phyloP scores from a whole-genome alignment of 2,113 vertebrate genomes.

The Corvus cornix region DNA sequence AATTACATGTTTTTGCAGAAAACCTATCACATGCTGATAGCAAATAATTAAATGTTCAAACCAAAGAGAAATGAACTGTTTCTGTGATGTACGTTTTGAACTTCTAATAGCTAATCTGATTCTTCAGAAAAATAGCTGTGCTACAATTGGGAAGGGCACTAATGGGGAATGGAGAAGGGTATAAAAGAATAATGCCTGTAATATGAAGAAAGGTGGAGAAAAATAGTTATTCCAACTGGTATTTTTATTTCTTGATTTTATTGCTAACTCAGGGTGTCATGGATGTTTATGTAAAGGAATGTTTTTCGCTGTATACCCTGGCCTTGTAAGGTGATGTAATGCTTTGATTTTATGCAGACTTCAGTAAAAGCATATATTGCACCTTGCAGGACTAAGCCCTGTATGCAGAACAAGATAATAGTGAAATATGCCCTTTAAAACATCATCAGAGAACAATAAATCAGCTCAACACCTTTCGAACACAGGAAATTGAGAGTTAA shows the following conservation, averaged over 20 bases:
- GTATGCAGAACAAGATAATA: slow-evolving; percentile 45
- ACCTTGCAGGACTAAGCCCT: not conserved
- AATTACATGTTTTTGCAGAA: not conserved
- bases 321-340: not conserved
- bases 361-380: not conserved
- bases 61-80: slow-evolving; percentile 20
- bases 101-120: slow-evolving; percentile 26
- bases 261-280: not conserved
- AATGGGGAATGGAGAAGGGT: not conserved
- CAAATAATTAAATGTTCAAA: slow-evolving; percentile 47
- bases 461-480: slow-evolving; percentile 44
- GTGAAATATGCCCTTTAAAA: slow-evolving; percentile 64
- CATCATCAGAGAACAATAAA: slow-evolving; percentile 54
- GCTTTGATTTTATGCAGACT: not conserved
- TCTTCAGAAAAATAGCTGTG: not conserved
- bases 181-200: not conserved
- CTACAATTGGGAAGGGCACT: not conserved
- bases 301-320: not conserved
- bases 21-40: not conserved
- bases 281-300: not conserved
- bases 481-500: slow-evolving; percentile 71
- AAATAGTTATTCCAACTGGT: not conserved
- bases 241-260: not conserved
- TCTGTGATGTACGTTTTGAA: slow-evolving; percentile 33
- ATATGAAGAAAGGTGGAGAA: not conserved